Percentiles rank a stretch among this genome's conserved stretches.
These are phyloP conservation scores for Poeciliopsis retropinna DNA, from an alignment of 2,113 vertebrate species.

Conservation along the genomic window DNA sequence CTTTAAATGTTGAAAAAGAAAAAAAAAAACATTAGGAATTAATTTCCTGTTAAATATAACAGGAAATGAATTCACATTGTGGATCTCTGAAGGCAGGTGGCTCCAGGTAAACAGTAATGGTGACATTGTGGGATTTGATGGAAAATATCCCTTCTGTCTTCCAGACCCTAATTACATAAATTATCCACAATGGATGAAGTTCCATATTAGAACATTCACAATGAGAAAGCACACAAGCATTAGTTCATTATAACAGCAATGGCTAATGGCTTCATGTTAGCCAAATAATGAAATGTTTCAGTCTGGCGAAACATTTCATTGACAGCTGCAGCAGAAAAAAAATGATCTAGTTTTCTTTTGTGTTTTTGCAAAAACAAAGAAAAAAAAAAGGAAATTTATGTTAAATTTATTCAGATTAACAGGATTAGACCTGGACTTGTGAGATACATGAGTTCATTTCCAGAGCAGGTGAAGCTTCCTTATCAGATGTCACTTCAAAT, in stretches of 20 bases:
- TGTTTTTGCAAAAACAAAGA: background rate
- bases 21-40: background rate
- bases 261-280: background rate
- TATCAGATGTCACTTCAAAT: slow-evolving; percentile 28
- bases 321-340: background rate
- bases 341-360: background rate
- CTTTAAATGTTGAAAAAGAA: background rate
- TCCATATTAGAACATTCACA: background rate
- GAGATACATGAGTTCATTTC: background rate
- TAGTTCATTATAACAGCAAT: background rate
- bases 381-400: background rate
- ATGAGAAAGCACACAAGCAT: background rate
- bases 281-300: no score
- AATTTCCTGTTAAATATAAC: background rate
- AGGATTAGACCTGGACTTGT: background rate
- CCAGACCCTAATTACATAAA: background rate
- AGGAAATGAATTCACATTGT: background rate
- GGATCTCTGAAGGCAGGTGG: background rate
- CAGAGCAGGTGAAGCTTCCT: slow-evolving; percentile 17
- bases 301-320: background rate
- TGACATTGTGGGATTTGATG: background rate
- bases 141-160: background rate
- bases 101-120: no score
- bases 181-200: background rate
- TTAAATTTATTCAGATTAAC: background rate